Percentiles rank a stretch among this genome's conserved stretches.
phyloP scores from a whole-genome alignment of 2,113 vertebrate species.

The Semnornis frantzii region DNA sequence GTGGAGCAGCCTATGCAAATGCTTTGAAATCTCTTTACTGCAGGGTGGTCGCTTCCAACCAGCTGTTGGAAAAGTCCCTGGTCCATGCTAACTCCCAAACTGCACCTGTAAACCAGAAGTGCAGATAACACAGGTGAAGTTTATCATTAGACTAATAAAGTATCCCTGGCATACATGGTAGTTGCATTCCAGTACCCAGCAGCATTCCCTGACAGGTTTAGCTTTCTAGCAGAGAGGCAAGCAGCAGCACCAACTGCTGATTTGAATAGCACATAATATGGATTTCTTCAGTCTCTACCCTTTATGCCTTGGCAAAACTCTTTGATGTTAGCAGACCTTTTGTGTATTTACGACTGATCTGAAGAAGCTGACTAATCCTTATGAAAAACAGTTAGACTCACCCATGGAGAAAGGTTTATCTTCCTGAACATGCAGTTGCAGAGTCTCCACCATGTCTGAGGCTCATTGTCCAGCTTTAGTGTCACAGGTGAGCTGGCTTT shows the following conservation, averaged over 20 bases:
- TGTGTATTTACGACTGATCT: background rate
- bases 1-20: rapidly evolving
- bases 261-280: background rate
- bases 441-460: background rate
- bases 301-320: background rate
- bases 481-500: background rate
- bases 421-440: background rate
- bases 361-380: background rate
- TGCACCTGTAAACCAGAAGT: background rate
- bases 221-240: background rate
- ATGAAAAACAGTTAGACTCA: background rate
- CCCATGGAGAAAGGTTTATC: background rate
- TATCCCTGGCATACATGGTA: background rate
- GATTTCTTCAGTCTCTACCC: background rate
- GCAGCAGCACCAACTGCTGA: background rate
- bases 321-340: background rate
- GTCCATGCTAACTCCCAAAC: background rate
- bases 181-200: conserved; percentile 16
- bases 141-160: background rate
- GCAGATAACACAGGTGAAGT: background rate
- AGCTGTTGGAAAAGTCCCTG: background rate
- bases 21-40: background rate
- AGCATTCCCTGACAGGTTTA: background rate
- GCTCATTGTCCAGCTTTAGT: background rate
- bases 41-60: background rate